A percentile compares a stretch with the other conserved stretches of the same genome.
Conservation (phyloP, 2,797 vertebrate genomes). For the Rhynchonycteris naso region DNA sequence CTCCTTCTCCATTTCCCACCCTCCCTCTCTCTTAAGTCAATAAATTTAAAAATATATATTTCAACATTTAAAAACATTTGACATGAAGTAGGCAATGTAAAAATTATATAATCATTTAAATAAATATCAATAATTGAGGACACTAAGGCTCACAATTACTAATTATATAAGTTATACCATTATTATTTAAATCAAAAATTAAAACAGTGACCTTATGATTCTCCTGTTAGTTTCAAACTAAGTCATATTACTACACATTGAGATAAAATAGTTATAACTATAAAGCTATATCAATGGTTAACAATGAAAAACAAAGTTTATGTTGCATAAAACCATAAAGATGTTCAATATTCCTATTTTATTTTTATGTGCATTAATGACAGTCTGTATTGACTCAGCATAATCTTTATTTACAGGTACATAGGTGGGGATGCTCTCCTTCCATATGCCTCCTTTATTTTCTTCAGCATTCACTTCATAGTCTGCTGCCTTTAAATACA, state of each 20-base stretch:
- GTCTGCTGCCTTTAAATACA: not conserved
- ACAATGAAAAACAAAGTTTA: not conserved
- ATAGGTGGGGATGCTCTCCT: not conserved
- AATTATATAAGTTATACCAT: not conserved
- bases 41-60: no score
- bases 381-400: not conserved
- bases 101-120: not conserved
- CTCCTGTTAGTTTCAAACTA: not conserved
- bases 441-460: conserved; percentile 16
- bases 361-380: conserved; percentile 10
- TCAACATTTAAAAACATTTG: not conserved
- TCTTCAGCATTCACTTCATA: not conserved
- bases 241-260: not conserved
- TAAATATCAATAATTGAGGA: not conserved
- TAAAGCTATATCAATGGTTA: not conserved
- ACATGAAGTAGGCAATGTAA: not conserved
- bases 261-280: not conserved
- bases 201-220: not conserved
- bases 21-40: no score
- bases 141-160: not conserved
- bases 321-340: conserved; percentile 24
- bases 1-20: no score
- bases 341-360: not conserved
- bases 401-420: conserved; percentile 23
- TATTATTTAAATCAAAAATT: not conserved